phyloP scores from a whole-genome alignment of 2,797 vertebrate genomes.

The Knipowitschia caucasica region DNA sequence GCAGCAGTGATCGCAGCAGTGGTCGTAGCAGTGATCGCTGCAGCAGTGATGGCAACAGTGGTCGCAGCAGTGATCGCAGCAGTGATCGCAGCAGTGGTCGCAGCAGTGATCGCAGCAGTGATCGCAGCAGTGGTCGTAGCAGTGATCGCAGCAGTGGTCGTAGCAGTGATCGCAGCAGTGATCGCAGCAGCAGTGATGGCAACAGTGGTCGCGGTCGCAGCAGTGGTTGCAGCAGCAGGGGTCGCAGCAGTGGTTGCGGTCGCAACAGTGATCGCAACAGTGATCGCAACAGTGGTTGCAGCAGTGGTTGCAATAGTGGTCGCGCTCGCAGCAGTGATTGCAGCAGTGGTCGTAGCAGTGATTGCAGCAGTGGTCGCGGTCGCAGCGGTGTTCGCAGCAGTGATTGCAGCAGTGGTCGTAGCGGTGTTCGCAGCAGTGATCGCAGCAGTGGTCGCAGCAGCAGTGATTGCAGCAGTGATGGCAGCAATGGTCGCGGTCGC shows the following conservation, averaged over 20 bases:
- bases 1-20: slow-evolving; percentile 14
- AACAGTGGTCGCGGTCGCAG: too few relatives aligned
- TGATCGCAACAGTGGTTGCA: slow-evolving; percentile 12
- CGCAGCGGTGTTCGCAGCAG: too few relatives aligned
- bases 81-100: slow-evolving; percentile 19
- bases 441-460: slow-evolving; percentile 19
- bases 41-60: slow-evolving; percentile 16
- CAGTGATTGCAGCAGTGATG: too few relatives aligned
- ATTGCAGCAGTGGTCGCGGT: too few relatives aligned
- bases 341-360: slow-evolving; percentile 17
- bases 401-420: slow-evolving; percentile 19
- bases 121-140: slow-evolving; percentile 18
- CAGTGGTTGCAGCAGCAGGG: slow-evolving; percentile 16
- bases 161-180: slow-evolving; percentile 19
- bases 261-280: slow-evolving; percentile 11
- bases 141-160: too few relatives aligned
- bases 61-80: slow-evolving; percentile 13
- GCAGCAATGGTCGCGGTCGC: slow-evolving; percentile 15
- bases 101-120: slow-evolving; percentile 12
- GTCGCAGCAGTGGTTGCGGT: slow-evolving; percentile 18
- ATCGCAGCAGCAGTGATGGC: too few relatives aligned
- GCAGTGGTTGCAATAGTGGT: slow-evolving; percentile 19
- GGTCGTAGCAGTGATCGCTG: too few relatives aligned
- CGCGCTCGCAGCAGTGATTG: too few relatives aligned
- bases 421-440: too few relatives aligned